Evolutionary conservation across 2,113 vertebrate species (phyloP).

Genomic region (Colius striatus): DNA sequence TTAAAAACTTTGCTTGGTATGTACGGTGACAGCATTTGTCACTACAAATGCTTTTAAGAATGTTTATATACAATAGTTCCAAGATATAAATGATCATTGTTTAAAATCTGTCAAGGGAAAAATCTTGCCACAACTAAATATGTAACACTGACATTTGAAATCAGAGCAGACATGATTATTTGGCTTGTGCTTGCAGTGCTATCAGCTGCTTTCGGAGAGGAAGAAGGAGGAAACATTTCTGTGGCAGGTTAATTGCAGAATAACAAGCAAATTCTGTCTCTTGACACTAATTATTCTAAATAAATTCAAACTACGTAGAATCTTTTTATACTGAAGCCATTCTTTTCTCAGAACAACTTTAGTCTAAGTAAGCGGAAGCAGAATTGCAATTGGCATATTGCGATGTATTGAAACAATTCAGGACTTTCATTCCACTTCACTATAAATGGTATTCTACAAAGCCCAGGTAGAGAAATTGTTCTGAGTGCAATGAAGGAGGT

Average conservation of each 20-base stretch:
- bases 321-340: slow-evolving; percentile 30
- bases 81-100: slow-evolving; percentile 64
- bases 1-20: slow-evolving; percentile 21
- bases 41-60: slow-evolving; percentile 29
- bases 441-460: not conserved
- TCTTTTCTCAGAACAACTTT: slow-evolving; percentile 8
- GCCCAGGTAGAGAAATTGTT: not conserved
- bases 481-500: not conserved
- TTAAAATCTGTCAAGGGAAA: slow-evolving; percentile 56
- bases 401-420: slow-evolving; percentile 21
- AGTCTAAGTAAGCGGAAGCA: not conserved
- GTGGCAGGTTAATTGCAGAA: slow-evolving; percentile 54
- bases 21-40: slow-evolving; percentile 58
- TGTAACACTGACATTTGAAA: slow-evolving; percentile 48
- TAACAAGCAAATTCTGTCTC: slow-evolving; percentile 38
- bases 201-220: not conserved
- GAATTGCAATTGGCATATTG: slow-evolving; percentile 10
- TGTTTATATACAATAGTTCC: slow-evolving; percentile 61
- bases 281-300: slow-evolving; percentile 48
- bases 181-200: slow-evolving; percentile 16
- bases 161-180: slow-evolving; percentile 6
- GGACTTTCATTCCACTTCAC: not conserved
- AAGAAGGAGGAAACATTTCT: slow-evolving; percentile 24
- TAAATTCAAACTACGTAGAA: slow-evolving; percentile 25
- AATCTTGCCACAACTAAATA: slow-evolving; percentile 52